Base-by-base conservation (phyloP, 2,888 invertebrate genomes). In the Chouioia cunea region DNA sequence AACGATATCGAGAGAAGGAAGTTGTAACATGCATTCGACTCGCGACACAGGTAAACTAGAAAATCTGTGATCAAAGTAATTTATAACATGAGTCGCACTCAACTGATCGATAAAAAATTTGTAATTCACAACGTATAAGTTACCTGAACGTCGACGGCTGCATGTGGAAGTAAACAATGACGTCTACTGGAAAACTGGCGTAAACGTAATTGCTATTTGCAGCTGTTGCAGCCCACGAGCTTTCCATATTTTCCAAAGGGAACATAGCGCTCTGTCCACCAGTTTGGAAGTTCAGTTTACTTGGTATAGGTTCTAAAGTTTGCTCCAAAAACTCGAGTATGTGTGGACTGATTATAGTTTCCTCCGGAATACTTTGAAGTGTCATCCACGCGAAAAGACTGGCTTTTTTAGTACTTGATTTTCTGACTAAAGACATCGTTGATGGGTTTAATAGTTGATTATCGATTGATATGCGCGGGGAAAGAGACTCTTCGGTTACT, bases 121-220 rank as follows among this genome's bases (percentile, higher is more conserved):
- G 56, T 52, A 58, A 53, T 27, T 53, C 23, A 36, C 44, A 47
- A 10, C 46, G 18, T 23, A 47, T 10, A 16, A 16, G 44, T 74
- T 65, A 83, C 84, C 84, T 88, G 86, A 98, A 96, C 0, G 97
- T 96, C 66, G 97, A 97, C 0, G 98, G 97, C 85, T 98, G 97
- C 92, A 99, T 97, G 86, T 97, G 96, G 88, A 99, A 96, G 87
- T 97, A 97, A 52, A 99, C 97, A 78, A 99, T 95, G 23, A 99
- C 97, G 87, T 99, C 99, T 0, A 99, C 97, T 0, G 99, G 99
- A 86, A 99, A 98, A 65, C 97, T 96, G 47, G 96, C 93, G 83
- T 95, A 95, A 76, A 93, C 94, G 81, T 94, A 94, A 78, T 84
- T 85, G 56, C 82, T 82, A 67, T 78, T 82, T 36, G 85, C 82